These are phyloP conservation scores for Bactericera cockerelli DNA, from an alignment of 1,140 invertebrate genomes.

Conservation along the genomic window DNA sequence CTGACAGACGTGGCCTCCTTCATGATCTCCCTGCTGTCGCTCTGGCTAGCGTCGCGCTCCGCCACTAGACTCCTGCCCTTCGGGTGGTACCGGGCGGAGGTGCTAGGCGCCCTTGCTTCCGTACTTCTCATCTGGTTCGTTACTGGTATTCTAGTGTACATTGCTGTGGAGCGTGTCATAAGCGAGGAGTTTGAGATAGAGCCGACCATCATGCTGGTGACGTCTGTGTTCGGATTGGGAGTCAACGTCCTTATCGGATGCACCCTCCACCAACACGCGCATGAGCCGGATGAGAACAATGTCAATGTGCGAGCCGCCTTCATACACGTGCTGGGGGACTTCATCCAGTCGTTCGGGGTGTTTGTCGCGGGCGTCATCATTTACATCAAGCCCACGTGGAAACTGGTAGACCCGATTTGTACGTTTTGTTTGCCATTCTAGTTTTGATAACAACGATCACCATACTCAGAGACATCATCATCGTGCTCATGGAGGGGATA, in stretches of 20 bases:
- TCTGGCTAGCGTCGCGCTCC: slow-evolving; percentile 77
- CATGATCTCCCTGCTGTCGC: slow-evolving; percentile 88
- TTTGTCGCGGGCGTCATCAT: slow-evolving; percentile 86
- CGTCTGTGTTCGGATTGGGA: slow-evolving; percentile 74
- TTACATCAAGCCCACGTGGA: slow-evolving; percentile 76
- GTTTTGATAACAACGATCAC: slow-evolving; percentile 90
- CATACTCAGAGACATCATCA: slow-evolving; percentile 79
- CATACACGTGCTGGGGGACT: slow-evolving; percentile 94
- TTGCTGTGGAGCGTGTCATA: slow-evolving; percentile 76
- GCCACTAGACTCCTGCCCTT: slow-evolving; percentile 63
- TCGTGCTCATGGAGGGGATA: slow-evolving; percentile 94
- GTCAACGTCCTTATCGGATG: slow-evolving; percentile 93
- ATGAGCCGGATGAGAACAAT: slow-evolving; percentile 42
- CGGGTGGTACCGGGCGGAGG: slow-evolving; percentile 71
- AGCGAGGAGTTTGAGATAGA: slow-evolving; percentile 73
- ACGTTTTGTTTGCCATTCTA: slow-evolving; percentile 93
- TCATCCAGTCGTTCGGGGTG: slow-evolving; percentile 92
- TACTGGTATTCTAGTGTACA: slow-evolving; percentile 84
- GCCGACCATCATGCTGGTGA: slow-evolving; percentile 83
- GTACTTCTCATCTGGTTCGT: slow-evolving; percentile 92
- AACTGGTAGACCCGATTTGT: slow-evolving; percentile 93
- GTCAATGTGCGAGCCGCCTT: slow-evolving; percentile 97
- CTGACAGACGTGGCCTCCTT: slow-evolving; percentile 93
- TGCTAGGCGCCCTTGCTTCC: slow-evolving; percentile 88
- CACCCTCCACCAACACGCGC: slow-evolving; percentile 69